A percentile compares a stretch with the other conserved stretches of the same genome.
These are phyloP conservation scores for Drosophila biarmipes DNA, from an alignment of 1,140 invertebrate species.

Conservation along the genomic window DNA sequence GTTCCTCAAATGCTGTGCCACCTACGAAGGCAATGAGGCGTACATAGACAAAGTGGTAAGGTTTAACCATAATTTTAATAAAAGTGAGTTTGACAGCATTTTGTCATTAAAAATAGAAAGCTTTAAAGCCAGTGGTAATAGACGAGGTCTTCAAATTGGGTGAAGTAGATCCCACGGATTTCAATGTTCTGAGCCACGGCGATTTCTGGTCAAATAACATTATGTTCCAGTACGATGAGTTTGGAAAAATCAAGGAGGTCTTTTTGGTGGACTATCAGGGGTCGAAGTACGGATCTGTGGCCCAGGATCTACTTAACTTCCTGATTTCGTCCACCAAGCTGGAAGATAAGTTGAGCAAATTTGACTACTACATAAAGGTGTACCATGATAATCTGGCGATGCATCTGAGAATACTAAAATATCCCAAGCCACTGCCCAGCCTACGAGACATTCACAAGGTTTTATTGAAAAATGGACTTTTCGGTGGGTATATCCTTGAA, in stretches of 20 bases:
- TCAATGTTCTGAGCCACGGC: conserved; percentile 88
- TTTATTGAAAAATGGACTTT: conserved; percentile 54
- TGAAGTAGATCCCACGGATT: conserved; percentile 83
- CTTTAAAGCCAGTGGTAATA: conserved; percentile 10
- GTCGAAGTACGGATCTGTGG: conserved; percentile 59
- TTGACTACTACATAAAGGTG: conserved; percentile 71
- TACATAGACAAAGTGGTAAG: conserved; percentile 65
- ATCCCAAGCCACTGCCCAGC: conserved; percentile 56
- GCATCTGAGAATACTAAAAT: conserved; percentile 61
- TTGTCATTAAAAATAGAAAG: conserved; percentile 29
- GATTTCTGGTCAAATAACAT: conserved; percentile 86
- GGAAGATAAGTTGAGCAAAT: conserved; percentile 70
- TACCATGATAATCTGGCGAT: conserved; percentile 67
- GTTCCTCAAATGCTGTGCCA: conserved; percentile 47
- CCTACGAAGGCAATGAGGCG: conserved; percentile 45
- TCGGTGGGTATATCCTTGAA: conserved; percentile 40
- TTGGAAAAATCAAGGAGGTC: conserved; percentile 78
- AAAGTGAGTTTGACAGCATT: background rate
- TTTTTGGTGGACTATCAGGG: conserved; percentile 71
- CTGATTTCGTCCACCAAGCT: conserved; percentile 66
- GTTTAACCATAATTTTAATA: background rate
- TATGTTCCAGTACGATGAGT: conserved; percentile 86
- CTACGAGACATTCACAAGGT: conserved; percentile 59
- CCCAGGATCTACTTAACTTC: conserved; percentile 68
- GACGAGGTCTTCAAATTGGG: conserved; percentile 43